Conservation (phyloP, 2,797 vertebrate species). For the Gouania willdenowi region DNA sequence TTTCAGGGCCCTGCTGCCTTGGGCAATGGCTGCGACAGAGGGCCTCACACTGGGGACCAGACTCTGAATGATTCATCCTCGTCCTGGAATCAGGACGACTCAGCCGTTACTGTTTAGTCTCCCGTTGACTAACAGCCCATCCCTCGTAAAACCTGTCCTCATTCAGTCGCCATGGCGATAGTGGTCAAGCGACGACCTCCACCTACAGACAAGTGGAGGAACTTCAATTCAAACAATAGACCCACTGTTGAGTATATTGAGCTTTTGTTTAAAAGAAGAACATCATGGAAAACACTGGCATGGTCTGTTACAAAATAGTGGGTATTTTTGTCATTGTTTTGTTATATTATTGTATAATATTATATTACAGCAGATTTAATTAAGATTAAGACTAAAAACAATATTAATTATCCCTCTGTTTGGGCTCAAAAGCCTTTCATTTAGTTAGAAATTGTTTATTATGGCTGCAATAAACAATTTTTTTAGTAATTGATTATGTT, state of each 20-base stretch:
- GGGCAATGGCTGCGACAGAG: conserved; percentile 19
- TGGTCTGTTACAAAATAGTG: no score
- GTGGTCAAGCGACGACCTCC: conserved; percentile 54
- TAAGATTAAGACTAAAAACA: no score
- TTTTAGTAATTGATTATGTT: no score
- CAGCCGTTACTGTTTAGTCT: conserved; percentile 31
- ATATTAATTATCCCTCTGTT: no score
- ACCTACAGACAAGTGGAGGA: conserved; percentile 46
- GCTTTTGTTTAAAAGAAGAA: not conserved
- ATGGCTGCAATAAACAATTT: no score
- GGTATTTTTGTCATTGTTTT: no score
- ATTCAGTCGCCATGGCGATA: conserved; percentile 67
- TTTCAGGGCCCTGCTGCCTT: conserved; percentile 25
- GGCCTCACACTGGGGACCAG: conserved; percentile 17
- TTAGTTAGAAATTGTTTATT: no score
- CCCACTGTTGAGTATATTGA: conserved; percentile 37
- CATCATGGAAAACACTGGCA: not conserved
- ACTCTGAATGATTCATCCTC: conserved; percentile 46
- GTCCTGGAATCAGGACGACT: conserved; percentile 52
- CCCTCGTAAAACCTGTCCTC: conserved; percentile 34
- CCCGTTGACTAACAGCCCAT: conserved; percentile 61
- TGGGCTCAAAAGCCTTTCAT: no score
- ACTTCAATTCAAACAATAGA: conserved; percentile 60
- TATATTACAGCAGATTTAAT: no score
- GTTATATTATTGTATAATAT: no score